Percentiles rank a stretch among this genome's conserved stretches.
These are phyloP conservation scores for Callorhinus ursinus DNA, from an alignment of 2,113 vertebrate genomes.

Conservation along the genomic window DNA sequence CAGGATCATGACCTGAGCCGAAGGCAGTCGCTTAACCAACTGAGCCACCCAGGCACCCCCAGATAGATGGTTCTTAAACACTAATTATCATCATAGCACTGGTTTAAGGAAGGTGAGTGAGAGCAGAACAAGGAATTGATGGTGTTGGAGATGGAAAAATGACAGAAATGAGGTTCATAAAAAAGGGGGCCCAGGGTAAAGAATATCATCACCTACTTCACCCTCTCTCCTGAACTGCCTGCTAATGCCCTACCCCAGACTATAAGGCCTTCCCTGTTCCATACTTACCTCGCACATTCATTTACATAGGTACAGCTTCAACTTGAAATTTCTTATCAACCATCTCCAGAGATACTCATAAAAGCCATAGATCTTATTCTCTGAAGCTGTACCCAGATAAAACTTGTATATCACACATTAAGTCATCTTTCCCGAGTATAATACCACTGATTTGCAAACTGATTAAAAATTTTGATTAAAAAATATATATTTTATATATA, in stretches of 20 bases:
- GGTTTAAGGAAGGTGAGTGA: neutral
- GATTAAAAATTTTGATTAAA: conserved; percentile 33
- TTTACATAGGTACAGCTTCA: neutral
- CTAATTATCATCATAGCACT: neutral
- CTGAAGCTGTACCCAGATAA: neutral
- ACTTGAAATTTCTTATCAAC: neutral
- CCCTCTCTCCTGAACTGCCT: neutral
- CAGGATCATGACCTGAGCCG: neutral
- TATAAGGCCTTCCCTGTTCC: neutral
- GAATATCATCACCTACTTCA: neutral
- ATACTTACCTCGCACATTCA: neutral
- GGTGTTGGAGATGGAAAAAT: neutral
- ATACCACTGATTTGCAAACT: neutral
- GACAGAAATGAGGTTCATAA: neutral
- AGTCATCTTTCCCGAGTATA: neutral
- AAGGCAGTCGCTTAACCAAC: too few relatives aligned
- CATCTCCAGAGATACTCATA: neutral
- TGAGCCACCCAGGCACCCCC: neutral
- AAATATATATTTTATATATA: neutral
- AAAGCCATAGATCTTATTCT: neutral
- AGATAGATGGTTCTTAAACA: neutral
- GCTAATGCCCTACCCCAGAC: neutral
- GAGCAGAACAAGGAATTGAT: neutral
- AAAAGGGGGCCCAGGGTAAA: neutral
- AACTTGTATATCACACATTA: neutral